Evolutionary conservation across 2,888 invertebrate genomes (phyloP).

Genomic region (Pyrochroa serraticornis): DNA sequence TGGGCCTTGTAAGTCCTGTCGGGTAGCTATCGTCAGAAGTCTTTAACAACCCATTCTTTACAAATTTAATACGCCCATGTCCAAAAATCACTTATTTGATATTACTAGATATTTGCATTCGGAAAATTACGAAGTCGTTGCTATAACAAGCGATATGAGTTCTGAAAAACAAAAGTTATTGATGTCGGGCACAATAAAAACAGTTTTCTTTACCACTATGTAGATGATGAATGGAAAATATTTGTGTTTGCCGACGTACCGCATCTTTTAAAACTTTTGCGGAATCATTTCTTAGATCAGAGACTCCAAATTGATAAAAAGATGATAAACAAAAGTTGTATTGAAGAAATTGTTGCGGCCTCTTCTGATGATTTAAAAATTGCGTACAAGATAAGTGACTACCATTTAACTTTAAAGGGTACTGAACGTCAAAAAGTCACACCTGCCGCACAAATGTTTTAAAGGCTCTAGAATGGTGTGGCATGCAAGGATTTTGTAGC

Average conservation of each 20-base stretch:
- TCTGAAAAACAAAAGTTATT: neutral
- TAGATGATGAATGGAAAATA: neutral
- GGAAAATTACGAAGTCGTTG: neutral
- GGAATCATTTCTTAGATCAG: too few relatives aligned
- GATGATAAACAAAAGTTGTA: too few relatives aligned
- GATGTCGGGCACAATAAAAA: neutral
- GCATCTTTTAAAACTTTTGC: neutral
- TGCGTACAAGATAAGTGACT: too few relatives aligned
- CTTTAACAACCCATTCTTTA: constrained; percentile 21
- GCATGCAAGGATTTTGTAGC: constrained; percentile 3
- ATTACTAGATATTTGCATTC: neutral
- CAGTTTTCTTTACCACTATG: neutral
- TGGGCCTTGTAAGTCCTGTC: constrained; percentile 14
- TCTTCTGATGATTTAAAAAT: too few relatives aligned
- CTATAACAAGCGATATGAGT: neutral
- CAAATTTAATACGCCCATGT: constrained; percentile 11
- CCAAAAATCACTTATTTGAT: neutral
- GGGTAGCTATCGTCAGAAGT: constrained; percentile 12
- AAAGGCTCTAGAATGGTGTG: constrained; percentile 19
- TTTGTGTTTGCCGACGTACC: constrained; percentile 6
- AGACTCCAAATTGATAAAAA: too few relatives aligned
- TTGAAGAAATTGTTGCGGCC: too few relatives aligned
- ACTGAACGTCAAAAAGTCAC: constrained; percentile 24
- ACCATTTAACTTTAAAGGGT: too few relatives aligned
- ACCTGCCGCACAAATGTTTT: constrained; percentile 19